Conservation (phyloP, 2,888 invertebrate species). For the Andrena marginata region DNA sequence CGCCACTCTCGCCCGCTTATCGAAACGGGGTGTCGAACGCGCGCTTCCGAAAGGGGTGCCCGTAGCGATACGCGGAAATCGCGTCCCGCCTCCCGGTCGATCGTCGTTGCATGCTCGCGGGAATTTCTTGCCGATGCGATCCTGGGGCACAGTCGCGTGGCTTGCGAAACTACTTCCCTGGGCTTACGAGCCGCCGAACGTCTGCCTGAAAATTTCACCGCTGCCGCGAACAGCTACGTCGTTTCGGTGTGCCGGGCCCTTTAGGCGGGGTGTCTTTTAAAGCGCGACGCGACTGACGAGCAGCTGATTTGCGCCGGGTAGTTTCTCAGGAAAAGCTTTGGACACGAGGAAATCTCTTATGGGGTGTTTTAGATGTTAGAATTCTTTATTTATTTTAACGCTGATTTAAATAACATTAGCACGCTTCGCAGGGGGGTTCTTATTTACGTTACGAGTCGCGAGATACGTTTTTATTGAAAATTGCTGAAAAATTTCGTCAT, state of each 20-base stretch:
- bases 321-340: background rate
- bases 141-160: background rate
- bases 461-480: too few relatives aligned
- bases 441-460: too few relatives aligned
- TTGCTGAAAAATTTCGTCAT: too few relatives aligned
- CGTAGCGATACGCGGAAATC: background rate
- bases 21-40: background rate
- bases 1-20: background rate
- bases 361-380: background rate
- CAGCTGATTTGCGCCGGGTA: background rate
- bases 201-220: background rate
- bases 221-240: too few relatives aligned
- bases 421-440: too few relatives aligned
- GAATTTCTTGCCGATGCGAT: background rate
- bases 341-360: background rate
- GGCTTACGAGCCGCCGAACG: background rate
- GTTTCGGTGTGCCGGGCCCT: too few relatives aligned
- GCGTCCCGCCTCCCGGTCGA: constrained; percentile 16
- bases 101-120: constrained; percentile 7
- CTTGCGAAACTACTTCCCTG: background rate
- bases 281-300: background rate
- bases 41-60: background rate
- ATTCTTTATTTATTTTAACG: background rate
- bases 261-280: too few relatives aligned
- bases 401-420: too few relatives aligned